Base-by-base conservation (phyloP, 2,888 invertebrate species). In the Aphidoletes aphidimyza region DNA sequence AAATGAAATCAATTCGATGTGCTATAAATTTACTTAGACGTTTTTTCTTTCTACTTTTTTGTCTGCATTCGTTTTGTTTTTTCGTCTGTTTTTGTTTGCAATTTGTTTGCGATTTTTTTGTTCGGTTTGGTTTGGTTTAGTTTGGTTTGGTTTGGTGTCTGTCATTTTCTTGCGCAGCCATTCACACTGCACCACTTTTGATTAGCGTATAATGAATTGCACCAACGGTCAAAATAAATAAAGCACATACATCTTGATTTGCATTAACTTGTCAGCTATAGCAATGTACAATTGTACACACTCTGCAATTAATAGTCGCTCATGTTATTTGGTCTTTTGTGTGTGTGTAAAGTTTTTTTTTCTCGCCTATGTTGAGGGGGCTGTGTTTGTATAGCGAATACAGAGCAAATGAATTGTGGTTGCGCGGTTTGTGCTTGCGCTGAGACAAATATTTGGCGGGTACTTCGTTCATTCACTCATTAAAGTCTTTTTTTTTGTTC, bases 381-480 rank as follows among this genome's bases (percentile, higher is more conserved):
- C n/a, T n/a, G n/a, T n/a, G n/a, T n/a, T n/a, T n/a, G n/a, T 9
- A 42, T 14, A 42, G 42, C 42, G 14, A 42, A 42, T 9, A 42
- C 6, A 54, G 54, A n/a, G 26, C 54, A 69, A n/a, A 34, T 17
- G 30, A 26, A 69, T 69, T 30, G 14, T 14, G 26, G 8, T n/a
- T n/a, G n/a, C n/a, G n/a, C n/a, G n/a, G n/a, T n/a, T n/a, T n/a
- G n/a, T n/a, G n/a, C n/a, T n/a, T n/a, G n/a, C 30, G 34, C 34
- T 34, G 69, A 69, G 69, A 69, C 69, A 34, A 69, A 34, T 30
- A 30, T 69, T 30, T 26, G 69, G 69, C 69, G 69, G 69, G 69
- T 69, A 69, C 69, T 69, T 69, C 69, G 69, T 69, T 69, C 69
- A 69, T 69, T 69, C 69, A 69, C 69, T 69, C 69, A 69, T 69